phyloP scores from a whole-genome alignment of 2,113 vertebrate species.

The Lamprologus lemairii region DNA sequence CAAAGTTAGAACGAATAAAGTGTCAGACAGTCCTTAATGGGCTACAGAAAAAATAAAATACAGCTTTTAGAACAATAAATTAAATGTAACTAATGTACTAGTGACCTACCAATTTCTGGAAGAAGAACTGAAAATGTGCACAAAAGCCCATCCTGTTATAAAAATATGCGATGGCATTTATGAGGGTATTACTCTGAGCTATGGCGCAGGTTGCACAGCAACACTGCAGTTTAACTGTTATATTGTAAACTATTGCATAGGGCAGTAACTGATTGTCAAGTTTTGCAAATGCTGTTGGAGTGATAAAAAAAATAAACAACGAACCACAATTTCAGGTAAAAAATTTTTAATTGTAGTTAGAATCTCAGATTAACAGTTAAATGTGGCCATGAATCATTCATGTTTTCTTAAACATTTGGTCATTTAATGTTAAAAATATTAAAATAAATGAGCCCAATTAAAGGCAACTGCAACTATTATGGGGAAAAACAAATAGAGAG shows the following conservation, averaged over 20 bases:
- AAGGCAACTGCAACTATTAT: not conserved
- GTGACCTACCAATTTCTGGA: not conserved
- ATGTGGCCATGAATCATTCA: not conserved
- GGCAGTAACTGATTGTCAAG: not conserved
- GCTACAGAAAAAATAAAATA: not conserved
- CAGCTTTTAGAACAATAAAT: not conserved
- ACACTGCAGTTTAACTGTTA: not conserved
- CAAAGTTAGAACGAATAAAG: not conserved
- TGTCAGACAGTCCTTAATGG: not conserved
- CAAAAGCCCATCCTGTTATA: not conserved
- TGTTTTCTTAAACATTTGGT: not conserved
- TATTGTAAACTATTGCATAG: not conserved
- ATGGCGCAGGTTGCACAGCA: not conserved
- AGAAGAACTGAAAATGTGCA: not conserved
- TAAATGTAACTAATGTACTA: not conserved
- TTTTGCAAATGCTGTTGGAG: not conserved
- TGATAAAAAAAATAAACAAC: not conserved
- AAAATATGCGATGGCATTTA: not conserved
- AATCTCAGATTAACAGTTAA: not conserved
- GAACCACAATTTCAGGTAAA: not conserved
- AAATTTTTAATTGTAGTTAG: fast-evolving
- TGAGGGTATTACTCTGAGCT: not conserved
- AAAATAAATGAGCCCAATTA: not conserved
- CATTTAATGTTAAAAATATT: not conserved
- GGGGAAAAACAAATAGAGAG: not conserved